Evolutionary conservation across 23 tunicate species (phyloP), one percentile per base, ranked within the genome.

Genomic region (Halocynthia aurantium): DNA sequence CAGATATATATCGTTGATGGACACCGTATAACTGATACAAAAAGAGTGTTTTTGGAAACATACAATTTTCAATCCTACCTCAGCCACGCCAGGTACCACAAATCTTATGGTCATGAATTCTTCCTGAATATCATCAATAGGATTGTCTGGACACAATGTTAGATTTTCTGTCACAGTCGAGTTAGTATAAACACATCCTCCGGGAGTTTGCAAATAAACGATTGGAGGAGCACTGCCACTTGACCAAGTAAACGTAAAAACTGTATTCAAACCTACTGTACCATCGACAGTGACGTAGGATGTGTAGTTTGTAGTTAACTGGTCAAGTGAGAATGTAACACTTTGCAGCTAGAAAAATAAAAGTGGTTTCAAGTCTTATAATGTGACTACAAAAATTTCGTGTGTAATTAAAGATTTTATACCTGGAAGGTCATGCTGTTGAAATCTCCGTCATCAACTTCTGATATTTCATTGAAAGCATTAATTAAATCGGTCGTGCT

Each of bases 191-290:
- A 31, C 44, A 31, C 44, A 31, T 31, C 44, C 44, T 31, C 44
- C 44, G 4, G 90, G 84, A 9, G 66, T 53, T 8, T 55, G 55
- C 18, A 85, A 20, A 31, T 31, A 31, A 5, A 73, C 65, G 6
- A 80, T 61, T 40, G n/a, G 40, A 67, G 81, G 84, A 6, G 76
- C 7, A 13, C 53, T 9, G 55, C 75, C 56, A 22, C 53, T 50
- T 6, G 90, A 80, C 81, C 84, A 85, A 6, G 84, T 58, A 57
- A 85, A 69, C 15, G 75, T 67, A 50, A 85, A 85, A 8, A 66
- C 61, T n/a, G 90, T 85, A 75, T 80, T 53, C 11, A 80, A 73
- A 67, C 90, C 90, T 19, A 85, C 68, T 6, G 84, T 85, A n/a
- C 69, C 58, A 74, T 85, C 90, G 12, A 85, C 40, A 51, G 58